Base-by-base conservation (phyloP, 1,140 invertebrate genomes). In the Drosophila ananassae region DNA sequence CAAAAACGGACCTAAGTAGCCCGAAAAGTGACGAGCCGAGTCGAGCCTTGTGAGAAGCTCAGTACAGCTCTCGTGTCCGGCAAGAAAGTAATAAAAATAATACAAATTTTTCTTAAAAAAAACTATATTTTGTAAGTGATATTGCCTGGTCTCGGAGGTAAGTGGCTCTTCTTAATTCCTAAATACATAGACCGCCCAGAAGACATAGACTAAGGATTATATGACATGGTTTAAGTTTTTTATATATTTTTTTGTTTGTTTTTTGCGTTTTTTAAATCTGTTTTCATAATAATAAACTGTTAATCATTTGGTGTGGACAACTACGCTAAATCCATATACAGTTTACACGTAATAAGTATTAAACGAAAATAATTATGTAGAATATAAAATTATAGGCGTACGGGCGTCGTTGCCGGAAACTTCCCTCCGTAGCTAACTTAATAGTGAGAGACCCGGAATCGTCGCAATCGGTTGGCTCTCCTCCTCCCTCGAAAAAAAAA, bases 301-400 rank as follows among this genome's bases (percentile, higher is more conserved):
- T 87, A 85, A 87, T 85, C 82, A 85, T 85, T 85, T 80, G 85
- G 84, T 89, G 80, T 89, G 75, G 74, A 85, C 74, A 80, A 89
- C 85, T 89, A 89, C 75, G 63, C 80, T 89, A 90, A 87, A 85
- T 87, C 84, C 85, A 89, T 89, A 84, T 89, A 89, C 71, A 89
- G 44, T 78, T 37, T 90, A 89, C 84, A 89, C 90, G 84, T 89
- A 79, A 89, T 81, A 81, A 71, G 75, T 84, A 85, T 80, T 87
- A 90, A 61, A 66, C 69, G 82, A 77, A 75, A 71, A 78, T 77
- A 79, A 74, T 67, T 59, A 55, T 39, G 53, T 73, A 63, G 32
- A 62, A 57, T 62, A 57, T 62, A 68, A 64, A 67, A 50, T 72
- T 68, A 71, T 64, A 76, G 71, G 56, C 56, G 72, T 48, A 67